Evolutionary conservation across 2,797 vertebrate genomes (phyloP), one percentile per base, ranked within the genome.

Genomic region (Antrozous pallidus): DNA sequence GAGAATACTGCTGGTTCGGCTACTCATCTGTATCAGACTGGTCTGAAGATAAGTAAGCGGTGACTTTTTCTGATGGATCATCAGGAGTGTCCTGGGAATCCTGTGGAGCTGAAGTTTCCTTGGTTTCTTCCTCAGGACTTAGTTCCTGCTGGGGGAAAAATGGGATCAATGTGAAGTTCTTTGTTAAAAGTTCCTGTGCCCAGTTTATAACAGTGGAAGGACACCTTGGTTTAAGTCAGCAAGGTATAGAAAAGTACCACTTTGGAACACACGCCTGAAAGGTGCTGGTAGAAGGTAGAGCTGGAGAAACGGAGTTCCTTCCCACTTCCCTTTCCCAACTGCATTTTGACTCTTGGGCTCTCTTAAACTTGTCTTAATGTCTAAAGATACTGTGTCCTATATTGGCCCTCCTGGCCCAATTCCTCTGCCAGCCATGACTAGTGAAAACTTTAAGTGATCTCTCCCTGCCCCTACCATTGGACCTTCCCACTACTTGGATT

Each of bases 1-100:
- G 42, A 83, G 54, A 61, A n/a, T 38, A 0, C 0, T 31, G 11
- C 45, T 36, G 56, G 20, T 5, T 0, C 0, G 0, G 2, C 12
- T 31, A 0, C 0, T 0, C 28, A 16, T 75, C 28, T 0, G 8
- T 3, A 0, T 99, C 85, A 94, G 98, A 98, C 96, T 98, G 98
- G 95, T 98, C 98, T 0, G 96, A 96, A 86, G 98, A 98, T 74
- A 98, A 98, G 89, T 99, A 98, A 97, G 98, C 98, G 96, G 98
- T 98, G 97, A 99, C 94, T 33, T 98, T 97, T 93, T 98, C 98
- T 97, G 98, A 98, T 94, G 98, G 98, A 0, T 97, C 96, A 20
- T 98, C 8, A 2, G 97, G 98, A 71, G 98, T 85, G 0, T 98
- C 91, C 97, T 99, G 99, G 97, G 98, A 98, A 96, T 98, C 96